Evolutionary conservation across 2,888 invertebrate species (phyloP), one percentile per base, ranked within the genome.

Genomic region (Deilephila elpenor): DNA sequence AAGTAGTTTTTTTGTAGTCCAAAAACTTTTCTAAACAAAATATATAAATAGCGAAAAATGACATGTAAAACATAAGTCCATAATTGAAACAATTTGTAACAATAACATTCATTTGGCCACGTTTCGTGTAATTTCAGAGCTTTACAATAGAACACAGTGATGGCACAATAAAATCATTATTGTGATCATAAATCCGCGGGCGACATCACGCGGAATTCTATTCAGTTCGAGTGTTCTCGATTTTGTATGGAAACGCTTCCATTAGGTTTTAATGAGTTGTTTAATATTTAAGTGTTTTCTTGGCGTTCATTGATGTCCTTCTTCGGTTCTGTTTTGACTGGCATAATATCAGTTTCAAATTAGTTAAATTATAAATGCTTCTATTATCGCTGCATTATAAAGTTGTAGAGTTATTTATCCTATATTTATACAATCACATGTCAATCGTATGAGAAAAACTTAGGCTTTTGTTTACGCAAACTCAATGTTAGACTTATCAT

Each of bases 161-260:
- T 53, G 60, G 20, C 60, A 60, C 71, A 73, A 71, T 74, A 73
- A 74, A 74, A 75, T 75, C 73, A 56, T 75, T 73, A 77, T 32
- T 73, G 51, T 34, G 60, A 73, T 71, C 72, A 70, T 70, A 78
- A 75, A 60, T 70, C 75, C 74, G 73, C 74, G 74, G 60, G 29
- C 34, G 72, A 56, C 34, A 51, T 34, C 14, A 53, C n/a, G 5
- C 14, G n/a, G 7, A 72, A 53, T 72, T 14, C 25, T 14, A 32
- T 32, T 62, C 32, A 6, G 14, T 19, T 62, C n/a, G n/a, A 62
- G 53, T 62, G 7, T 34, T 71, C 56, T 56, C 56, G 34, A 71
- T 56, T 32, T 56, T 34, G 20, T n/a, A 56, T 70, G 14, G 14
- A 61, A 56, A 51, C 44, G 51, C 19, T 20, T 67, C 25, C 44